Base-by-base conservation (phyloP, 92 coral and sea anemone species). In the Phenganax stokvisi region DNA sequence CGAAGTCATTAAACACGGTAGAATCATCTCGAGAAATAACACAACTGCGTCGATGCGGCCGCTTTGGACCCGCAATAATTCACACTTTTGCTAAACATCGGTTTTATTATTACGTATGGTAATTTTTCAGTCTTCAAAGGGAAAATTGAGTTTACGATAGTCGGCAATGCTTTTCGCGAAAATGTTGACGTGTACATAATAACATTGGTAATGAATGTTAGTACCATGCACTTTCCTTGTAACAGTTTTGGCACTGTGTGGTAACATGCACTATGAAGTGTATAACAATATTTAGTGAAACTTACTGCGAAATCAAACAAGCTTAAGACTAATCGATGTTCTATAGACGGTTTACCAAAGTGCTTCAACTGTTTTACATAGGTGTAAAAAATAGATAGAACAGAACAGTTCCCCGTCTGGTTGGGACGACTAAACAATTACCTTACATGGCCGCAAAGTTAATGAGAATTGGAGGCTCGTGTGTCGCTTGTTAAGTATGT, bases 31-130 rank as follows among this genome's bases (percentile, higher is more conserved):
- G 8, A n/a, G 57, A 11, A 10, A 52, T 58, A 25, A 10, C 56
- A 55, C 56, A 75, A 44, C 31, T 20, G 64, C 52, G 60, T 73
- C 53, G 53, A 65, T 37, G 66, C 54, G 80, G 64, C 80, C 52
- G 51, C 53, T 56, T 56, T 75, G 8, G 12, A 17, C 12, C 16
- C 9, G 0, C 16, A 9, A 31, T n/a, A 75, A 75, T 75, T 75
- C 66, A 75, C 80, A 75, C 67, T 37, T 37, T 27, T 75, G 65
- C 80, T 65, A 55, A 75, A 75, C 80, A 75, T 9, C 51, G 57
- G 57, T 75, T 61, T 57, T 61, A 56, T 75, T 57, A 75, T 75
- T 57, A 75, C 16, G 51, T 54, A 13, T 4, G 61, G 10, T 52
- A 56, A 75, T 56, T 55, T 27, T 61, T 55, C 31, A 37, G 47